phyloP scores from a whole-genome alignment of 1,140 invertebrate species.

The Anastatus disparis region DNA sequence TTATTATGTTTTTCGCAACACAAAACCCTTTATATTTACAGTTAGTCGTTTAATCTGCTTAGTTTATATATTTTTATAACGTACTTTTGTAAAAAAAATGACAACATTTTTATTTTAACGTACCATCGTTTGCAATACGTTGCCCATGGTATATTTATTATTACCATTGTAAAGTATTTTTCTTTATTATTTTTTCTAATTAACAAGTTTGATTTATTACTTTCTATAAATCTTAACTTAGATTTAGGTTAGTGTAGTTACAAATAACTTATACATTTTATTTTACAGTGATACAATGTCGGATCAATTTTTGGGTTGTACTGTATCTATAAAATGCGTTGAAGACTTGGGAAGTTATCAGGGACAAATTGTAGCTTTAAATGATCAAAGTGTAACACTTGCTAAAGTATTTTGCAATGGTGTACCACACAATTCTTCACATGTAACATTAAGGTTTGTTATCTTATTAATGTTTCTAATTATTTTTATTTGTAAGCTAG shows the following conservation, averaged over 20 bases:
- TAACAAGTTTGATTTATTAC: neutral
- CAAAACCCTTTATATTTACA: too few species aligned
- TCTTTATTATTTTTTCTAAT: neutral
- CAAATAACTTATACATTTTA: neutral
- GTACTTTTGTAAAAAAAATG: neutral
- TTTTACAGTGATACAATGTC: conserved; percentile 63
- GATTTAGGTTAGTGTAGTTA: neutral
- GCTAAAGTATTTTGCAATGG: conserved; percentile 84
- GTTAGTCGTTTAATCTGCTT: too few species aligned
- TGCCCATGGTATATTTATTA: too few species aligned
- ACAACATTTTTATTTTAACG: too few species aligned
- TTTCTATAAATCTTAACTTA: neutral
- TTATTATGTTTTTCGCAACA: too few species aligned
- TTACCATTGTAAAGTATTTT: neutral
- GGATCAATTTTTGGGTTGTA: conserved; percentile 77
- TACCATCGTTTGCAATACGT: too few species aligned
- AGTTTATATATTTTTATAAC: conserved; percentile 1
- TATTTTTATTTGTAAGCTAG: too few species aligned
- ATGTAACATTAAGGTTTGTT: conserved; percentile 70
- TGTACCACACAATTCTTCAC: conserved; percentile 72
- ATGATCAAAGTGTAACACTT: conserved; percentile 77
- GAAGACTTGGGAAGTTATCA: conserved; percentile 78
- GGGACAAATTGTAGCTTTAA: conserved; percentile 81
- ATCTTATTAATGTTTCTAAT: neutral
- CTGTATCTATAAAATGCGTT: conserved; percentile 81